Conservation (phyloP, 2,113 vertebrate genomes). For the Calypte anna region DNA sequence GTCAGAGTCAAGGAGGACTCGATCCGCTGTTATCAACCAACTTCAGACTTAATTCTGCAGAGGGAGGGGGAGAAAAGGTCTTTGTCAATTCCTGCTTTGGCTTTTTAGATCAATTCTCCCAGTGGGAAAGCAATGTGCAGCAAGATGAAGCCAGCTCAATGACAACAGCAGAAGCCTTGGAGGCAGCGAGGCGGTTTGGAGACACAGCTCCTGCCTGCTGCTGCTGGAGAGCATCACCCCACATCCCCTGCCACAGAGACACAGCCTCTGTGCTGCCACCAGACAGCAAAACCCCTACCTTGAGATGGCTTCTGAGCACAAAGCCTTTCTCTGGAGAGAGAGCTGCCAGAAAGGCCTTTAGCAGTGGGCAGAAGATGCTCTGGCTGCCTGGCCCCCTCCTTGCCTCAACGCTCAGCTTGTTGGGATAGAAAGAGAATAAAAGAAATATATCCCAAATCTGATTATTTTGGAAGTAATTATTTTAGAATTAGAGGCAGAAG, state of each 20-base stretch:
- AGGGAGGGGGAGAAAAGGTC: slow-evolving; percentile 62
- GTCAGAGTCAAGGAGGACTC: slow-evolving; percentile 73
- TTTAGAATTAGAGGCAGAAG: too few relatives aligned
- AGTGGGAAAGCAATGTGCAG: slow-evolving; percentile 14
- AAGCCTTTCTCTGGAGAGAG: background rate
- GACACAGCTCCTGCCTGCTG: background rate
- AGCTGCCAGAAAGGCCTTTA: background rate
- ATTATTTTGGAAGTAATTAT: too few relatives aligned
- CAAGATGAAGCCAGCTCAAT: background rate
- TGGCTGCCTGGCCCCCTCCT: background rate
- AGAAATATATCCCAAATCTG: too few relatives aligned
- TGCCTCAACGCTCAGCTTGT: background rate
- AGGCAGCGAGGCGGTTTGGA: background rate
- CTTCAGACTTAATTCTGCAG: slow-evolving; percentile 69
- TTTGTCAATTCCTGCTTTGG: slow-evolving; percentile 66
- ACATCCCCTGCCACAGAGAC: background rate
- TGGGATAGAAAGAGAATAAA: too few relatives aligned
- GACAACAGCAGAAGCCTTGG: slow-evolving; percentile 33
- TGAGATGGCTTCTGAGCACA: background rate
- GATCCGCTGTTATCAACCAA: slow-evolving; percentile 57
- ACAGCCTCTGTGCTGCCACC: background rate
- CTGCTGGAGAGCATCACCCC: background rate
- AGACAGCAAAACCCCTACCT: background rate
- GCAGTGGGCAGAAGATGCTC: background rate
- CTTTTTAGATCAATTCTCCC: slow-evolving; percentile 66